Evolutionary conservation across 2,888 invertebrate species (phyloP).

Genomic region (Ametastegia equiseti): DNA sequence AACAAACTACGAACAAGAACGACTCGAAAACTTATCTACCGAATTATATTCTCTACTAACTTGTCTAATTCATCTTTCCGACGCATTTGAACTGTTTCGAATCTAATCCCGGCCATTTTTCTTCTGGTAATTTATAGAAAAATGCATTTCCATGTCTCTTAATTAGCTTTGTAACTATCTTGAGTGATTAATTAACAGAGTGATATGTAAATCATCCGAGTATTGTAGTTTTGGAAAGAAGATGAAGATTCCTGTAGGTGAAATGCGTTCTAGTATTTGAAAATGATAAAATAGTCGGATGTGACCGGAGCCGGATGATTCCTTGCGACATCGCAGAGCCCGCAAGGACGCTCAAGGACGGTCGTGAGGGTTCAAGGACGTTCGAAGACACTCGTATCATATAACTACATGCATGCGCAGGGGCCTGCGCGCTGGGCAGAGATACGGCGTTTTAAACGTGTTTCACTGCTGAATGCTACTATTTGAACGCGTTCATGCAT

Average conservation of each 20-base stretch:
- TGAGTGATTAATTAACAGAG: background rate
- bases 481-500: too few species aligned
- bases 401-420: slow-evolving; percentile 30
- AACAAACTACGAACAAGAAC: too few species aligned
- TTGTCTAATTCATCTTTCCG: background rate
- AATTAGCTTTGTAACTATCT: background rate
- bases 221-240: background rate
- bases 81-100: background rate
- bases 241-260: background rate
- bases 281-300: background rate
- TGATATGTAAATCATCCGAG: background rate
- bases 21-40: too few species aligned
- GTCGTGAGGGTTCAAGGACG: slow-evolving; percentile 38
- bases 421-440: slow-evolving; percentile 1
- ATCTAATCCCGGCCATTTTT: too few species aligned
- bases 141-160: too few species aligned
- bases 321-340: background rate
- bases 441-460: background rate
- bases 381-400: slow-evolving; percentile 32
- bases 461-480: background rate
- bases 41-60: background rate
- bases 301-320: slow-evolving; percentile 1
- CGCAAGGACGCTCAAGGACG: slow-evolving; percentile 42
- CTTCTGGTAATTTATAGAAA: too few species aligned
- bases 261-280: background rate